Evolutionary conservation across 35 echinoderm and acorn worm genomes (phyloP), one percentile per base, ranked within the genome.

Genomic region (Chiridota heheva): DNA sequence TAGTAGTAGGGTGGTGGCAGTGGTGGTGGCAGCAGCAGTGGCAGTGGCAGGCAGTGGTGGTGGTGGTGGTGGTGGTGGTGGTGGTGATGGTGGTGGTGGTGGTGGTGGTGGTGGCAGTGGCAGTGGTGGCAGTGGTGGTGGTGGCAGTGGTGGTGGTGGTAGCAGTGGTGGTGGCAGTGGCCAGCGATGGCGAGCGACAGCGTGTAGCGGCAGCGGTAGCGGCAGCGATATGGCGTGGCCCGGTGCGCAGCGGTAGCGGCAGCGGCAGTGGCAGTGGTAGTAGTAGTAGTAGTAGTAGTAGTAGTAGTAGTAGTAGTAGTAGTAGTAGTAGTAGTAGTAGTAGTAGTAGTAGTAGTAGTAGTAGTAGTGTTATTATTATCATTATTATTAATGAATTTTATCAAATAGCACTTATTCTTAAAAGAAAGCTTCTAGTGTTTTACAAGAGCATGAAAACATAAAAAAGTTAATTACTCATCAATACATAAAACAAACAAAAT

Each of bases 231-330:
- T n/a, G n/a, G n/a, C n/a, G n/a, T n/a, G n/a, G n/a, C n/a, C n/a
- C 8, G 8, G n/a, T 8, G 8, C 8, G 47, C n/a, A 51, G 47
- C n/a, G n/a, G 47, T 51, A 51, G 47, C n/a, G n/a, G 47, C n/a
- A 51, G 47, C 47, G n/a, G 47, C 47, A 51, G 47, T n/a, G n/a
- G 47, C n/a, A 51, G 47, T 51, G n/a, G 47, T 51, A 51, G 47
- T 51, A 51, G 47, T n/a, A 51, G 47, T 51, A 51, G 47, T 51
- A 51, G 47, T 51, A 51, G 47, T 51, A 51, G 47, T 51, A 51
- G 47, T 51, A 51, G 47, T 51, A 51, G 47, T 51, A 51, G 47
- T 51, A 51, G 47, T 51, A 51, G 47, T 51, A 51, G 47, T 51
- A 51, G 47, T 51, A 51, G 47, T 51, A 51, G 47, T n/a, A 51